These are phyloP conservation scores for Egretta garzetta DNA, from an alignment of 2,113 vertebrate genomes.

Conservation along the genomic window DNA sequence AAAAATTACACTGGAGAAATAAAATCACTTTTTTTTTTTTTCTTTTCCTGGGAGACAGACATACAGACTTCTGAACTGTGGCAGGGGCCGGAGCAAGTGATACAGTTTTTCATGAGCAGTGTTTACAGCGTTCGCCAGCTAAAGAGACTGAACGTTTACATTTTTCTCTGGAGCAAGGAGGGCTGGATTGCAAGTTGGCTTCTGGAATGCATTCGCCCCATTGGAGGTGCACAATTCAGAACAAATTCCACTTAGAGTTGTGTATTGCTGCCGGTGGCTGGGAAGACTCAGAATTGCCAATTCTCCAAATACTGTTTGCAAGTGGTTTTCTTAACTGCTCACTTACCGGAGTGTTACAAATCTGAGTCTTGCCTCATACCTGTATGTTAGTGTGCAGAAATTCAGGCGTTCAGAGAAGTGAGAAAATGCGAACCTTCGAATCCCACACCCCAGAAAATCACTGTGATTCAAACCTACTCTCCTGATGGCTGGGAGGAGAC, in stretches of 20 bases:
- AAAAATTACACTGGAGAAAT: background rate
- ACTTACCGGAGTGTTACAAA: rapidly evolving
- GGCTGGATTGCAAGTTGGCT: background rate
- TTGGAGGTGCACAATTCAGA: background rate
- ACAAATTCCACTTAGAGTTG: background rate
- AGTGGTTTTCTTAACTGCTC: background rate
- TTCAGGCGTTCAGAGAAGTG: background rate
- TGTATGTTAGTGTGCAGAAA: background rate
- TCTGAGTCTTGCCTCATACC: rapidly evolving
- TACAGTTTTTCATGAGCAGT: background rate
- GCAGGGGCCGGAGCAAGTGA: background rate
- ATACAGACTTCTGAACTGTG: background rate
- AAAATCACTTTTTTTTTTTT: background rate
- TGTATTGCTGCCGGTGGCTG: background rate
- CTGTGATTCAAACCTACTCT: background rate
- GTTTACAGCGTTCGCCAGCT: background rate
- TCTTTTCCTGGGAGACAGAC: background rate
- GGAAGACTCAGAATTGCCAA: background rate
- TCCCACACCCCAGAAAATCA: background rate
- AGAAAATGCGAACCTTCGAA: background rate
- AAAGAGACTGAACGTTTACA: background rate
- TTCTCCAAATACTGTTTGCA: background rate
- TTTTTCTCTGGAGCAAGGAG: background rate
- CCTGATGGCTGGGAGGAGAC: background rate
- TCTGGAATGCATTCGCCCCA: background rate